These are phyloP conservation scores for Protosalanx chinensis DNA, from an alignment of 2,797 vertebrate genomes.

Conservation along the genomic window DNA sequence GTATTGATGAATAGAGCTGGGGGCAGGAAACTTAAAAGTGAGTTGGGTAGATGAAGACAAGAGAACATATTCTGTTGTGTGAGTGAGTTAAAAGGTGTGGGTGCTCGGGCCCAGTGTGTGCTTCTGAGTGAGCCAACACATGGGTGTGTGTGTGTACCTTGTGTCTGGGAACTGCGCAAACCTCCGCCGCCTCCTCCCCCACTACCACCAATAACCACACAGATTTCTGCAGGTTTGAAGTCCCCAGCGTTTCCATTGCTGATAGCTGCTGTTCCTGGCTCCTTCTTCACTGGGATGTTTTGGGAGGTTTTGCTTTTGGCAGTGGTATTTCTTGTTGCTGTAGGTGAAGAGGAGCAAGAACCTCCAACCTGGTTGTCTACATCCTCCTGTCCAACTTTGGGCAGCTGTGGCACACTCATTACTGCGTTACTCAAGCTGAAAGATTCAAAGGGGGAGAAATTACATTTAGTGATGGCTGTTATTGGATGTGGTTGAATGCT, in stretches of 20 bases:
- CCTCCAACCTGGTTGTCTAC: slow-evolving; percentile 50
- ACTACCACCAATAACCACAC: slow-evolving; percentile 87
- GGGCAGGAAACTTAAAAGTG: too few species aligned
- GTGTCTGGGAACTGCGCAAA: slow-evolving; percentile 87
- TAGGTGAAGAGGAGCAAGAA: slow-evolving; percentile 37
- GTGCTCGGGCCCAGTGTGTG: too few species aligned
- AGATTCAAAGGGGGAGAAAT: slow-evolving; percentile 13
- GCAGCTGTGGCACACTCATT: slow-evolving; percentile 74
- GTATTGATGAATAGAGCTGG: too few species aligned
- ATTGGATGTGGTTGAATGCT: too few species aligned
- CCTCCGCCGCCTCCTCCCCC: slow-evolving; percentile 64
- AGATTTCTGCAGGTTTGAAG: slow-evolving; percentile 91
- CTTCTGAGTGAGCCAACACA: neutral
- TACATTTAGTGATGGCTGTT: too few species aligned
- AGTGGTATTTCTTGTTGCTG: slow-evolving; percentile 33
- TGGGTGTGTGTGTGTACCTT: slow-evolving; percentile 73
- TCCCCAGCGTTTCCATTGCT: slow-evolving; percentile 82
- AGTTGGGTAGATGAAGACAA: too few species aligned
- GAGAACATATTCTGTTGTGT: too few species aligned
- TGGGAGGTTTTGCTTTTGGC: slow-evolving; percentile 19
- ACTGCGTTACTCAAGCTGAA: slow-evolving; percentile 53
- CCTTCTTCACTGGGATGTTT: slow-evolving; percentile 83
- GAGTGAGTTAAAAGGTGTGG: too few species aligned
- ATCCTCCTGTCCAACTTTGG: slow-evolving; percentile 65
- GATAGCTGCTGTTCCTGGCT: slow-evolving; percentile 81